Base-by-base conservation (phyloP, 2,797 vertebrate genomes). In the Ficedula albicollis region DNA sequence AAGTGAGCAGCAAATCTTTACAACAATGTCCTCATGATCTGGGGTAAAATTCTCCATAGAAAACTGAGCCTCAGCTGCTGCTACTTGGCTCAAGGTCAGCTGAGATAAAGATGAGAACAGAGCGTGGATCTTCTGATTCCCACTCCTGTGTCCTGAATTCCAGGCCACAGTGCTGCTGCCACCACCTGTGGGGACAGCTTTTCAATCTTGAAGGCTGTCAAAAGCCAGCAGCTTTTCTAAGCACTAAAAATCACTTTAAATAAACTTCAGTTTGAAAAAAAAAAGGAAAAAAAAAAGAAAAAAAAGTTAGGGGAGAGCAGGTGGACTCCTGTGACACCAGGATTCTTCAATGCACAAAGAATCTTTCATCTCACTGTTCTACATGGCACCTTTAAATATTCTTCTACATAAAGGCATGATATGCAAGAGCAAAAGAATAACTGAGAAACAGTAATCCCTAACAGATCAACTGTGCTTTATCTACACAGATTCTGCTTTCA, bases 391-490 rank as follows among this genome's bases (percentile, higher is more conserved):
- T 96, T 97, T 96, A 97, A 97, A 97, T 97, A 96, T 93, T 96
- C 90, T 86, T 89, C 95, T 89, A 94, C 95, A 95, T 87, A 96
- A 97, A 97, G 92, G 92, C 79, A 72, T 87, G 93, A 92, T 95
- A 96, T 96, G 90, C 89, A 94, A 96, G 93, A 96, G 95, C 84
- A 95, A 96, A 96, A 96, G 96, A 96, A 94, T 94, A 93, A 95
- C 76, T 13, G 95, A 95, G 96, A 95, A 96, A 95, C 95, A 93
- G 96, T 96, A 96, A 97, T 97, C 95, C 93, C 90, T 92, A 96
- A 92, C 95, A 96, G 94, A 96, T 94, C 96, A 96, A 96, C 95
- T 96, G 93, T 64, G 95, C 93, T 96, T 97, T 96, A 97, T 96
- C 95, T 97, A 93, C 93, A 93, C 93, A 85, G 92, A 95, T 95